Conservation (phyloP, 2,888 invertebrate genomes). For the Rugalucina vietnamica region DNA sequence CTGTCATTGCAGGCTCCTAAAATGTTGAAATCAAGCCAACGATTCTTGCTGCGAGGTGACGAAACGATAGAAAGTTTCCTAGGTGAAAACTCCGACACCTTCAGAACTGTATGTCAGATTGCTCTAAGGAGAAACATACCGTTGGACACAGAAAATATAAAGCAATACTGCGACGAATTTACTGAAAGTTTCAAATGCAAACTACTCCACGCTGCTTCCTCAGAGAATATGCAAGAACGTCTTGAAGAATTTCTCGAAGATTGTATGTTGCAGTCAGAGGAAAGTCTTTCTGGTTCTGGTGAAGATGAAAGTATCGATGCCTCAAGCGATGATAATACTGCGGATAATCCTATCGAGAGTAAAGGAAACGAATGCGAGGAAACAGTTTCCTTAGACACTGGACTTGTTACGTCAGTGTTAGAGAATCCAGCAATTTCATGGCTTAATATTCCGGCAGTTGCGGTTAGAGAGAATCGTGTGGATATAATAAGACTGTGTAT, state of each 20-base stretch:
- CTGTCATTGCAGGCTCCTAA: no score
- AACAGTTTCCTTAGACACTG: not conserved
- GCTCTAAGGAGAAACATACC: not conserved
- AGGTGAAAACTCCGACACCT: not conserved
- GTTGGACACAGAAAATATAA: not conserved
- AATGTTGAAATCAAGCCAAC: no score
- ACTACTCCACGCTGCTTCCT: not conserved
- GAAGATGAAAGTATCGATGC: not conserved
- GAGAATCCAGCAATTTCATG: not conserved
- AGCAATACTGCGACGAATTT: not conserved
- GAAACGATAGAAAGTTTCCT: not conserved
- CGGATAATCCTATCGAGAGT: not conserved
- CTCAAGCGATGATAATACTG: not conserved
- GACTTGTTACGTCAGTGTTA: not conserved
- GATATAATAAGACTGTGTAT: conserved; percentile 12
- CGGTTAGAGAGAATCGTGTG: not conserved
- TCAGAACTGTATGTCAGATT: not conserved
- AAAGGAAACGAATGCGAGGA: not conserved
- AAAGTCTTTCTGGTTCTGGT: no score
- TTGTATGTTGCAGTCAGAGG: not conserved
- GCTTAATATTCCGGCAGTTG: not conserved
- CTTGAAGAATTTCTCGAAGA: not conserved
- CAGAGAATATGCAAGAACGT: not conserved
- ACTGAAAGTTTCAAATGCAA: not conserved
- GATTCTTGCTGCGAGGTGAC: not conserved